These are phyloP conservation scores for Zaprionus taronus DNA, from an alignment of 1,140 invertebrate species.

Conservation along the genomic window DNA sequence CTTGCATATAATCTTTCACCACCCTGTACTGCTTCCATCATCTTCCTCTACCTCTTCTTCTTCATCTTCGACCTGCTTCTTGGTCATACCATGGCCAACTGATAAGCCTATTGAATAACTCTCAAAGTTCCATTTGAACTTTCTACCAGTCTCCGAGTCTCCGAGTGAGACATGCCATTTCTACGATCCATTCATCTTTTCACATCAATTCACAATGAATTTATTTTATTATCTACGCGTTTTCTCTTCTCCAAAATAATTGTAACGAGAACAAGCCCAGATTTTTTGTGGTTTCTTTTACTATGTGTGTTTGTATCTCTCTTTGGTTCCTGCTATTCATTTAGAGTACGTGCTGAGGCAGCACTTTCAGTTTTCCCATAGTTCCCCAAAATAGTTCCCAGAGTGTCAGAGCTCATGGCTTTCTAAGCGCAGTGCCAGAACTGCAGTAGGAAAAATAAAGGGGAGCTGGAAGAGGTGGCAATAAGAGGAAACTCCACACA, in stretches of 20 bases:
- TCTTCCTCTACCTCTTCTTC: slow-evolving; percentile 10
- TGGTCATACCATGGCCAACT: background rate
- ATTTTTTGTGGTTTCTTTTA: slow-evolving; percentile 1
- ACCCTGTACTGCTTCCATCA: background rate
- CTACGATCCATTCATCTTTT: slow-evolving; percentile 2
- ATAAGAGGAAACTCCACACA: slow-evolving; percentile 4
- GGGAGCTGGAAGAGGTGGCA: background rate
- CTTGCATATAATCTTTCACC: too few species aligned
- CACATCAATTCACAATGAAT: slow-evolving; percentile 7
- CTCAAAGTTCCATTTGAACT: background rate
- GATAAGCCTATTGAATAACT: slow-evolving; percentile 6
- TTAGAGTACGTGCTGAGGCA: slow-evolving; percentile 33
- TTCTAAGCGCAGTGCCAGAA: slow-evolving; percentile 55
- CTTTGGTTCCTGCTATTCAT: slow-evolving; percentile 1
- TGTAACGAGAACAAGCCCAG: slow-evolving; percentile 12
- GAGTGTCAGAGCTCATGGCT: slow-evolving; percentile 21
- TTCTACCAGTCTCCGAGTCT: background rate
- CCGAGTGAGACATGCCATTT: background rate
- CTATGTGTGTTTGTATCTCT: slow-evolving; percentile 3
- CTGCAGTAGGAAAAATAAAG: slow-evolving; percentile 9
- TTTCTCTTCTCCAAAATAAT: slow-evolving; percentile 2
- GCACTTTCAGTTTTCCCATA: slow-evolving; percentile 45
- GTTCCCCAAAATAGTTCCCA: slow-evolving; percentile 29
- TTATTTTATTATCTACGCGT: background rate
- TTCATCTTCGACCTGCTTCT: background rate